Base-by-base conservation (phyloP, 2,888 invertebrate genomes). In the Drosophila cognata region DNA sequence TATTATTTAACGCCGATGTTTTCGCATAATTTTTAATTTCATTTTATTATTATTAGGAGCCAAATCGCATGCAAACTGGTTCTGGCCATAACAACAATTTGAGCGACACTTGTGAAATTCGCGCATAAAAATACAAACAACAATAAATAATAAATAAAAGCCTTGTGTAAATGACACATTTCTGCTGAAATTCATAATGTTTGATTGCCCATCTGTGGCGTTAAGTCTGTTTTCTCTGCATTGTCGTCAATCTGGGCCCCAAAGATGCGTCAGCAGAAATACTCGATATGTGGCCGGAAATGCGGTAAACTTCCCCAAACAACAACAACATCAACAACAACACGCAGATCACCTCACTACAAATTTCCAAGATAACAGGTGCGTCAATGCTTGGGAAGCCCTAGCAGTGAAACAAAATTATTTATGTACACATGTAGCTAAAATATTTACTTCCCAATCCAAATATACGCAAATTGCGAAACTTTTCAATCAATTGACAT, bases 211-310 rank as follows among this genome's bases (percentile, higher is more conserved):
- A 77, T 78, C 75, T 78, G 70, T 43, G 10, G 65, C 63, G 1
- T 70, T 21, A 63, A 60, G 77, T 63, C 58, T 60, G 60, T 68
- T 79, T 79, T 78, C 79, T 69, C 79, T 48, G 79, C 79, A 79
- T 66, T 79, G 72, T 64, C 79, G 78, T 79, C 79, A 78, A 68
- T 68, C 66, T 51, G 63, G 36, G 21, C 10, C 51, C 41, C 4
- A 21, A 31, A 68, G 69, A 82, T 84, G 84, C 77, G 86, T 86
- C 84, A 86, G 72, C 79, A 61, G 52, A 53, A 64, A 43, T 60
- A 52, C 51, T 67, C 65, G 41, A 61, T 71, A 48, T 75, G 48
- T 52, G 51, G 43, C 57, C 78, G 78, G 78, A 78, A 78, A 78
- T 78, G 78, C 78, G 78, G 43, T 46, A 68, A 78, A 67, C 66